phyloP scores from a whole-genome alignment of 2,888 invertebrate species.

The Calameuta idolon region DNA sequence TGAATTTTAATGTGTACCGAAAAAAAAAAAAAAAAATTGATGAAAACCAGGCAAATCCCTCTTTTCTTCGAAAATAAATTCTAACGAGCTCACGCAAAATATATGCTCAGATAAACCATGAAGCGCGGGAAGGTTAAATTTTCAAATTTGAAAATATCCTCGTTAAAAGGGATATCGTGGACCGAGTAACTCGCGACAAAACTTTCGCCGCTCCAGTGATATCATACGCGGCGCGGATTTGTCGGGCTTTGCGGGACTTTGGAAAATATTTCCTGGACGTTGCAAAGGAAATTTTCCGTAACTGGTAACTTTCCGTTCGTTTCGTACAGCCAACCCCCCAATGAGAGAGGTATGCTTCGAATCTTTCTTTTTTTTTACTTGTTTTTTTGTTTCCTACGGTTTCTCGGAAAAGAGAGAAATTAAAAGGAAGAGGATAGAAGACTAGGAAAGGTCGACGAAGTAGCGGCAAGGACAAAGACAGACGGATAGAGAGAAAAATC shows the following conservation, averaged over 20 bases:
- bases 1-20: not conserved
- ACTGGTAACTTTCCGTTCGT: constrained; percentile 31
- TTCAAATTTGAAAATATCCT: not conserved
- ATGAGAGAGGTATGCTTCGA: constrained; percentile 31
- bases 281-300: constrained; percentile 44
- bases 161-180: not conserved
- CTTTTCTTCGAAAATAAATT: not conserved
- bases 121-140: not conserved
- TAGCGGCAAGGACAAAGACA: not conserved
- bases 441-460: not conserved
- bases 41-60: not conserved
- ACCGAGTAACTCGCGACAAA: constrained; percentile 31
- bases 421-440: not conserved
- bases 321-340: constrained; percentile 6
- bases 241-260: constrained; percentile 44
- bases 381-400: not conserved
- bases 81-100: not conserved
- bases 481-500: not conserved
- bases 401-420: not conserved
- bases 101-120: not conserved
- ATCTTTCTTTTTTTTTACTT: constrained; percentile 29
- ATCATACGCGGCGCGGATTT: constrained; percentile 49
- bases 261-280: constrained; percentile 50
- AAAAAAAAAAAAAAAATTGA: not conserved
- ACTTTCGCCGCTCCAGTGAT: constrained; percentile 37